Evolutionary conservation across 2,113 vertebrate species (phyloP).

Genomic region (Epinephelus lanceolatus): DNA sequence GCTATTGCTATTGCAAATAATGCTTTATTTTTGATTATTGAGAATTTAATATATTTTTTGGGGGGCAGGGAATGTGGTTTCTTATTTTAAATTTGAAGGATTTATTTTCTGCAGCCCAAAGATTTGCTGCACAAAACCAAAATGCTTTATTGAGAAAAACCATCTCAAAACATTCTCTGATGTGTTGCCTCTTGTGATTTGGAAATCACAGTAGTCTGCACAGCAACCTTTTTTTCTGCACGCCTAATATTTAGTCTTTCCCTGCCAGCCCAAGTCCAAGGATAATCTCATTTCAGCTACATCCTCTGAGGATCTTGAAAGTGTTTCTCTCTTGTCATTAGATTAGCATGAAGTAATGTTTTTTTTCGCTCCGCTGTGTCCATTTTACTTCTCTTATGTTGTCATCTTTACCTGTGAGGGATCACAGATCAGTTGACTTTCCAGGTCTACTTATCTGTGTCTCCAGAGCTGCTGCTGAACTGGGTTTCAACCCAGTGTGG

Average conservation of each 20-base stretch:
- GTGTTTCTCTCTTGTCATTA: slow-evolving; percentile 23
- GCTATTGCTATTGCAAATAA: not conserved
- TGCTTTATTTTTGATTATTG: not conserved
- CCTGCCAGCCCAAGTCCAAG: slow-evolving; percentile 11
- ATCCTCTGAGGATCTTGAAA: slow-evolving; percentile 16
- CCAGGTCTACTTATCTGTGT: slow-evolving; percentile 10
- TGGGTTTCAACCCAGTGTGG: slow-evolving; percentile 53
- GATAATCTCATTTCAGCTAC: slow-evolving; percentile 39
- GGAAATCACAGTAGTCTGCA: slow-evolving; percentile 26
- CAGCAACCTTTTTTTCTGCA: slow-evolving; percentile 34
- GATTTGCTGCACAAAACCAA: not conserved
- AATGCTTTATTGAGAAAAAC: not conserved
- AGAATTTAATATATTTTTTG: not conserved
- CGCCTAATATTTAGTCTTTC: slow-evolving; percentile 14
- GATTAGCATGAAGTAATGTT: slow-evolving; percentile 40
- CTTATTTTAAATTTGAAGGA: not conserved
- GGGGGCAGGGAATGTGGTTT: not conserved
- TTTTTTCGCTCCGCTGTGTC: not conserved
- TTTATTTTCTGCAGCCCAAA: not conserved
- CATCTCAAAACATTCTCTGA: not conserved
- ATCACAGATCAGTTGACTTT: slow-evolving; percentile 22
- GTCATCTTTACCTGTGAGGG: slow-evolving; percentile 32
- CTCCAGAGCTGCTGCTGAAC: slow-evolving; percentile 67
- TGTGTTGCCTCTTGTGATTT: slow-evolving; percentile 11
- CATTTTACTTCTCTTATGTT: slow-evolving; percentile 16